phyloP scores from a whole-genome alignment of 1,140 invertebrate genomes.

The Ooceraea biroi region DNA sequence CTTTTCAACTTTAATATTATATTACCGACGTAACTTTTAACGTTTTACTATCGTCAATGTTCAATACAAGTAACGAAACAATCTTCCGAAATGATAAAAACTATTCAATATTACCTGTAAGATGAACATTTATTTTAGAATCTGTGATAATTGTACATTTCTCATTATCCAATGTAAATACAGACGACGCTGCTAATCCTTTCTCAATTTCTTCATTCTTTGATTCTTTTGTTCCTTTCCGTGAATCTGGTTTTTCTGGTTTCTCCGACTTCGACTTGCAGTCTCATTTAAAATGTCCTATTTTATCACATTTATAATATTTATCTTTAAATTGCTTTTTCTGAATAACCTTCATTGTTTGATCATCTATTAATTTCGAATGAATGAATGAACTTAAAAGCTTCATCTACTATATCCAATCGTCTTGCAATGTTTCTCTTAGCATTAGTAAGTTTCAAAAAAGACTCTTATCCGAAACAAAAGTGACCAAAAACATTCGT shows the following conservation, averaged over 20 bases:
- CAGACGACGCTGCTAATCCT: constrained; percentile 10
- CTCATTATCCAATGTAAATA: background rate
- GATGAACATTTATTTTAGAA: constrained; percentile 61
- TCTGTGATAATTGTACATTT: constrained; percentile 54
- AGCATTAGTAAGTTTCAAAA: too few species aligned
- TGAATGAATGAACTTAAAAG: constrained; percentile 19
- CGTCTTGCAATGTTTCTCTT: too few species aligned
- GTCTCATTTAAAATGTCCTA: background rate
- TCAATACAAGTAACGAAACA: constrained; percentile 40
- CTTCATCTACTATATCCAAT: constrained; percentile 24
- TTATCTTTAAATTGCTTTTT: constrained; percentile 38
- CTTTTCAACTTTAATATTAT: constrained; percentile 67
- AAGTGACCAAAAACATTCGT: too few species aligned
- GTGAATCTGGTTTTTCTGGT: too few species aligned
- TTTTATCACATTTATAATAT: constrained; percentile 35
- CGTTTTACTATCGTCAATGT: constrained; percentile 65
- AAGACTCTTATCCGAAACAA: too few species aligned
- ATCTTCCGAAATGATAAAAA: constrained; percentile 59
- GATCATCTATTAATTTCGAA: background rate
- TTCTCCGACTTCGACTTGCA: constrained; percentile 8
- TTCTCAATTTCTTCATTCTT: background rate
- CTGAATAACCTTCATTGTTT: background rate
- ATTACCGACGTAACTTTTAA: constrained; percentile 65
- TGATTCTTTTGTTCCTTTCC: background rate
- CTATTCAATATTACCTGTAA: constrained; percentile 58